Base-by-base conservation (phyloP, 2,888 invertebrate genomes). In the Amaurobius ferox region DNA sequence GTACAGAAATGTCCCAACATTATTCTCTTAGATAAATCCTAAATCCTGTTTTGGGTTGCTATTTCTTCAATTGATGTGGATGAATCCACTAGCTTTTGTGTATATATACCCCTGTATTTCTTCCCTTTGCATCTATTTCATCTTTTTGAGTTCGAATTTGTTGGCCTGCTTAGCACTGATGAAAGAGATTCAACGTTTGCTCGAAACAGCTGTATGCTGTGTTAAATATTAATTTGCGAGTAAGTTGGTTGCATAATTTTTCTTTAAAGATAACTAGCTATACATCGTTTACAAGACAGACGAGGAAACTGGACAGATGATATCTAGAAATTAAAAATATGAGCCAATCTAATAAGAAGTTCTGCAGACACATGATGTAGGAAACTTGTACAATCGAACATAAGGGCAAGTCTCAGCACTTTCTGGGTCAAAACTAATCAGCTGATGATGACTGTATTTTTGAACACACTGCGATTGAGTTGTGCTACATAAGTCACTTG, bases 361-460 rank as follows among this genome's bases (percentile, higher is more conserved):
- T 62, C 78, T 66, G 80, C 90, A 90, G 1, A 89, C 88, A 68
- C 90, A 90, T 0, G 89, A 87, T 0, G 90, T 89, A n/a, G 90
- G 90, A 39, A 90, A 90, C 16, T 89, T 88, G 79, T 90, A 90
- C 0, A 90, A 87, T 26, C 89, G 87, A 74, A 90, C 83, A 9
- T 88, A 85, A 9, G 90, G 90, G 73, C 90, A 90, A 7, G 88
- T 88, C 29, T 89, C 88, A n/a, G 89, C 89, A 28, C 88, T 85
- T 62, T 90, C 90, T 13, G 90, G 90, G 79, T 90, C 90, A 88
- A 90, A 89, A 39, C 90, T 89, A 64, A 90, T 88, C 29, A 90
- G 79, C n/a, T 89, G 88, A n/a, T 89, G 89, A 35, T 89, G 89
- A 19, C 89, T 88, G 80, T 89, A 89, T 16, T 90, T 88, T 79